These are phyloP conservation scores for Petrocephalus zakoni DNA, from an alignment of 2,113 vertebrate genomes.

Conservation along the genomic window DNA sequence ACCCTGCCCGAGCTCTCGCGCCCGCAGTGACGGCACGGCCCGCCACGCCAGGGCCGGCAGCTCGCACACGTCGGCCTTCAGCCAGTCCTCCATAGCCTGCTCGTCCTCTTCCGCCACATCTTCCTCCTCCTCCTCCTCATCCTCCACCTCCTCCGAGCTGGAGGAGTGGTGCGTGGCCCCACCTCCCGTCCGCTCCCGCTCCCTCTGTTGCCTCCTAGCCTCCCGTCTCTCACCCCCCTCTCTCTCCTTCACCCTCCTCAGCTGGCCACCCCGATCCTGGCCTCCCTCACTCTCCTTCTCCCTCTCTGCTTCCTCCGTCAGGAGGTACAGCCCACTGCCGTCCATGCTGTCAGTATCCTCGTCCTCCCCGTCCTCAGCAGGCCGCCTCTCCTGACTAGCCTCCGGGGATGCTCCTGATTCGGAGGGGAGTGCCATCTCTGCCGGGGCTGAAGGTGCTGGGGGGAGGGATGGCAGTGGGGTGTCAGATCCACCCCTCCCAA, in stretches of 20 bases:
- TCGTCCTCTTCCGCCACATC: conserved; percentile 65
- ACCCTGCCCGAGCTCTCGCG: conserved; percentile 70
- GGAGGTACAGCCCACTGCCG: conserved; percentile 78
- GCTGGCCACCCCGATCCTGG: conserved; percentile 40
- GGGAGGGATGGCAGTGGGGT: neutral
- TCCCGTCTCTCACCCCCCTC: conserved; percentile 40
- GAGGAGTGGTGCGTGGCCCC: conserved; percentile 57
- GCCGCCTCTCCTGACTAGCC: conserved; percentile 35
- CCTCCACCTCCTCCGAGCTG: conserved; percentile 54
- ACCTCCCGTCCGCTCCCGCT: conserved; percentile 48
- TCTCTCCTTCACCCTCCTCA: conserved; percentile 28
- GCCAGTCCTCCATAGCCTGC: conserved; percentile 83
- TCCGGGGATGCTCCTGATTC: conserved; percentile 39
- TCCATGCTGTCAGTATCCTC: conserved; percentile 96
- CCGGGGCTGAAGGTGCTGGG: conserved; percentile 32
- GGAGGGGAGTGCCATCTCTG: conserved; percentile 1
- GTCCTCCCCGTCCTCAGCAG: conserved; percentile 62
- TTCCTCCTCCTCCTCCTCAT: conserved; percentile 57
- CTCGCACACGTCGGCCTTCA: conserved; percentile 75
- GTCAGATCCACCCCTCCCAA: neutral
- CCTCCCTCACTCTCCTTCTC: conserved; percentile 49
- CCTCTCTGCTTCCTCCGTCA: conserved; percentile 73
- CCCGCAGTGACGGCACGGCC: conserved; percentile 72
- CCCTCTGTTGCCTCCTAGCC: conserved; percentile 50
- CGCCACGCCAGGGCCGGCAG: conserved; percentile 72